phyloP scores from a whole-genome alignment of 2,113 vertebrate species.

The Gorsachius goisagi region DNA sequence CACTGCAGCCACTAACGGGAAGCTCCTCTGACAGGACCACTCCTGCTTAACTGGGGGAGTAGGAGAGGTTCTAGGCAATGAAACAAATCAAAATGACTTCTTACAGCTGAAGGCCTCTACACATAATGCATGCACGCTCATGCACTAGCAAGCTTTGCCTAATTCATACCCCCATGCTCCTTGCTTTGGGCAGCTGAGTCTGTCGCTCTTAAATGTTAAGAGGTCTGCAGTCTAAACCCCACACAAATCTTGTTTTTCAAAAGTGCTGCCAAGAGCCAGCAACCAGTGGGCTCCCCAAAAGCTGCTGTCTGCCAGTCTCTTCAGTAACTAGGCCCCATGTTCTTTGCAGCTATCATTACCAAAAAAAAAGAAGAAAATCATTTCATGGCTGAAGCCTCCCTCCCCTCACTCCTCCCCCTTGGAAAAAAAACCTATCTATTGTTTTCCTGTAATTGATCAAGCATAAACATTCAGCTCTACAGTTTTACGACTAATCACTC shows the following conservation, averaged over 20 bases:
- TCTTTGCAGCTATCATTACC: slow-evolving; percentile 2
- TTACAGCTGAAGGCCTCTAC: slow-evolving; percentile 21
- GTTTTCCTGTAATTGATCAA: slow-evolving; percentile 61
- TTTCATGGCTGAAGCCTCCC: slow-evolving; percentile 4
- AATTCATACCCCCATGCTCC: slow-evolving; percentile 39
- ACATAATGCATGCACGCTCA: neutral
- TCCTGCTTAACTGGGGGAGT: slow-evolving; percentile 51
- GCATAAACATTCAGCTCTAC: slow-evolving; percentile 60
- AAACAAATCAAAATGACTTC: slow-evolving; percentile 57
- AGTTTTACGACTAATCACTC: slow-evolving; percentile 63
- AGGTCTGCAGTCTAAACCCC: neutral
- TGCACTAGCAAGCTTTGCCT: slow-evolving; percentile 31
- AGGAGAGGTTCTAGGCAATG: slow-evolving; percentile 52
- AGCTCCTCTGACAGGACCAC: slow-evolving; percentile 56
- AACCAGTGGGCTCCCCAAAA: neutral
- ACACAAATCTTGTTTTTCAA: neutral
- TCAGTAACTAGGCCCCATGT: neutral
- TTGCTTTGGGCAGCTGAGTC: slow-evolving; percentile 49
- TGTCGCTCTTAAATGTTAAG: neutral
- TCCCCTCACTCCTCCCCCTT: neutral
- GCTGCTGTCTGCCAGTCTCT: neutral
- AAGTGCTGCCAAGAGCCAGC: neutral
- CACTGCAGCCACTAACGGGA: slow-evolving; percentile 53
- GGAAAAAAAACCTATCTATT: neutral
- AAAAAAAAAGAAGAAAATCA: neutral